Percentiles rank a stretch among this genome's conserved stretches.
These are phyloP conservation scores for Rhinolophus ferrumequinum DNA, from an alignment of 2,113 vertebrate species.

Conservation along the genomic window DNA sequence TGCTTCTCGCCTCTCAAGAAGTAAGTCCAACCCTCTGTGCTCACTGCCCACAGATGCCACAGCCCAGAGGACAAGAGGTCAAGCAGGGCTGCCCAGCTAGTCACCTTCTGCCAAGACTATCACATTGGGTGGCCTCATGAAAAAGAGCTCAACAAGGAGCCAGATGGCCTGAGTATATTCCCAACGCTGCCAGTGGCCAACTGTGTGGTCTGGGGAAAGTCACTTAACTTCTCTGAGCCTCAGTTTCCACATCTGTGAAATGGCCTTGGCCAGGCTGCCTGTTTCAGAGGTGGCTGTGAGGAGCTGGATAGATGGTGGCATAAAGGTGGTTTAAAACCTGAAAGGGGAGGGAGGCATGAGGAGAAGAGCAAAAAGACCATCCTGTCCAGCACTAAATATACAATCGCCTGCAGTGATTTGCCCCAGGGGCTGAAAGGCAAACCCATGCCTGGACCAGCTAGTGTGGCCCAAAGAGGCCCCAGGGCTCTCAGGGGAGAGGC, in stretches of 20 bases:
- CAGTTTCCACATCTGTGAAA: background rate
- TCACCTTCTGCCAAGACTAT: constrained; percentile 15
- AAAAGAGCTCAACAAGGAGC: background rate
- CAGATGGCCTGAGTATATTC: background rate
- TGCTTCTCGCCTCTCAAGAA: background rate
- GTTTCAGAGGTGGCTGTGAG: background rate
- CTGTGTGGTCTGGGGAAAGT: background rate
- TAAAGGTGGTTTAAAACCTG: too few relatives aligned
- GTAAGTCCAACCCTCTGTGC: constrained; percentile 4
- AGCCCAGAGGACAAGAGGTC: background rate
- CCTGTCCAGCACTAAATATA: background rate
- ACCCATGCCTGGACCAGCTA: background rate
- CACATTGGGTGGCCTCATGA: background rate
- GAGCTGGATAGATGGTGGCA: background rate
- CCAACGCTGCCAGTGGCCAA: background rate
- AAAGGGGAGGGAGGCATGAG: background rate
- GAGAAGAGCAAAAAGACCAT: background rate
- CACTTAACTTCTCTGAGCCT: background rate
- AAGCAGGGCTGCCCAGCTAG: background rate
- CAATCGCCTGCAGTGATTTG: background rate
- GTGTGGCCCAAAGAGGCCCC: background rate
- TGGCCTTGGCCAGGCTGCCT: background rate
- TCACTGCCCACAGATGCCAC: background rate
- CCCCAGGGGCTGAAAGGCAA: background rate
- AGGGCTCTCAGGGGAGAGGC: constrained; percentile 29